Evolutionary conservation across 1,140 invertebrate species (phyloP), one percentile per base, ranked within the genome.

Genomic region (Elymnias hypermnestra): DNA sequence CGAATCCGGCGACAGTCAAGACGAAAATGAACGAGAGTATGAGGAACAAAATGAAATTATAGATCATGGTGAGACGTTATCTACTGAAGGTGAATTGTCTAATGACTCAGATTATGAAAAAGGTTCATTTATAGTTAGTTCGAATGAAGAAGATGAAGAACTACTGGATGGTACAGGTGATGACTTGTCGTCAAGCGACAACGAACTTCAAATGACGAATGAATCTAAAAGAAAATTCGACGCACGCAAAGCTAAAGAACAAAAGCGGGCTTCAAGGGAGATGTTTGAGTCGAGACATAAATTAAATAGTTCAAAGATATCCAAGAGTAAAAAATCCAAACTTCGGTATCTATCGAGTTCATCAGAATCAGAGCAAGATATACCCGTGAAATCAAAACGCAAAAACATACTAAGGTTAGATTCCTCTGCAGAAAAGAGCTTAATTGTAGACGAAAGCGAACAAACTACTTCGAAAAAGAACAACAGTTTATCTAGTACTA

Each of bases 151-250:
- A 58, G 83, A 86, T 47, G 52, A 75, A 56, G 64, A 76, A 9
- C 48, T 87, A 42, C 56, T 87, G 36, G 73, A 75, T 52, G 84
- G 84, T 3, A 70, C 77, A 17, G 78, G 75, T 29, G 77, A 87
- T 63, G 78, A 87, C 47, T 47, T 86, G 28, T 71, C 67, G 31
- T 72, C 77, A 66, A 79, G 69, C 52, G 76, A 78, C 41, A 77
- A 84, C 51, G 83, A 87, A 60, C 60, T 87, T 14, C 73, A 61
- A 23, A 76, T 83, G 65, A 76, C 60, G 2, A 26, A 56, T 29
- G 73, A 74, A 47, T 85, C 82, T n/a, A 87, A 87, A 57, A 66
- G 71, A 38, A 87, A 85, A 57, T 84, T 58, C 53, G 61, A 87
- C 45, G 64, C 74, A 45, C 66, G 68, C 5, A 81, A 78, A 58